Base-by-base conservation (phyloP, 2,797 vertebrate genomes). In the Pipistrellus pygmaeus region DNA sequence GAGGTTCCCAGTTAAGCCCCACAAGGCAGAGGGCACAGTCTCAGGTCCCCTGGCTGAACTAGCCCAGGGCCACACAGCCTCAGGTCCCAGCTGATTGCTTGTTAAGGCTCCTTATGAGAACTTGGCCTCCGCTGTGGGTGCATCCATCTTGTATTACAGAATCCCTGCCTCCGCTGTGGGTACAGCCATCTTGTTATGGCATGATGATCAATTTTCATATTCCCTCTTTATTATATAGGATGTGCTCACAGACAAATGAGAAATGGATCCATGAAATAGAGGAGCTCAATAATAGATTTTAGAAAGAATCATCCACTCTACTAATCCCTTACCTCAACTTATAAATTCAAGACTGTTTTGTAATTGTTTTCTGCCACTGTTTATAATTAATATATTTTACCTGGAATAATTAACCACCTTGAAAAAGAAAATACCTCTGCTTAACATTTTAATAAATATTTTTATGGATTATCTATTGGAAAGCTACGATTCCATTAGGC, bases 391-490 rank as follows among this genome's bases (percentile, higher is more conserved):
- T 76, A 14, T 25, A 81, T 62, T 91, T 95, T 90, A 78, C 17
- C 35, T 64, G 32, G 11, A 77, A 60, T 94, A 60, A 81, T 46
- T 84, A 69, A 86, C 10, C 25, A 72, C 32, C 14, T 2, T 81
- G 48, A 89, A 66, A 89, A 82, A 93, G 55, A 95, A 96, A 93
- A 10, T 6, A 41, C 23, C 30, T 85, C 18, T 80, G 51, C 21
- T 38, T 87, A 88, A 77, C 32, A 75, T 91, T 76, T 92, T 87
- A 89, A 83, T 89, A 35, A 80, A 80, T 80, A 88, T 23, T 46
- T 68, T 85, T 51, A 91, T 64, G 32, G 30, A n/a, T 35, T 71
- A 90, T 35, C 23, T 85, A 85, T 88, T 94, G 7, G 14, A 66
- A 85, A 88, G 20, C 20, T n/a, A 89, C 12, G 15, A 91, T 72